Conservation (phyloP, 2,797 vertebrate species). For the Myiothlypis chrysogaster region DNA sequence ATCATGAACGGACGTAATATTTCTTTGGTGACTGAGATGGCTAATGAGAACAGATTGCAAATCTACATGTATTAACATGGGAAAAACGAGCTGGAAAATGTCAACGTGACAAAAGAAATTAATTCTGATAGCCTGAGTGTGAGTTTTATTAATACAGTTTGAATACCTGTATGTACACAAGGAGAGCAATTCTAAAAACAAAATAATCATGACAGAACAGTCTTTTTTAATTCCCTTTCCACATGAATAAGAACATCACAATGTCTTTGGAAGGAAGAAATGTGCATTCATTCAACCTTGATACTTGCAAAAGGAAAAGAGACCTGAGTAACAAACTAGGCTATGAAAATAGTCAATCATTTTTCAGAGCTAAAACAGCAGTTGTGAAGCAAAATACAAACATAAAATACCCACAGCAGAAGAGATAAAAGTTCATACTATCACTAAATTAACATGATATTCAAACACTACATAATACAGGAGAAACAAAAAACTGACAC, state of each 20-base stretch:
- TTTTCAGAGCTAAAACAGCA: conserved; percentile 15
- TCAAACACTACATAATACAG: background rate
- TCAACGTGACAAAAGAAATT: conserved; percentile 14
- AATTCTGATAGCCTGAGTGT: conserved; percentile 24
- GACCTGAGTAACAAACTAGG: background rate
- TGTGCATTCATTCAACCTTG: background rate
- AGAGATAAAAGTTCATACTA: background rate
- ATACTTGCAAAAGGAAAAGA: conserved; percentile 11
- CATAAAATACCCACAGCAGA: background rate
- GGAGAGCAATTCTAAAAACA: background rate
- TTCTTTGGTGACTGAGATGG: conserved; percentile 1
- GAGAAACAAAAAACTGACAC: conserved; percentile 5
- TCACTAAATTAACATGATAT: background rate
- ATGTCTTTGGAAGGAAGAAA: background rate
- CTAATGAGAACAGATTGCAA: conserved; percentile 60
- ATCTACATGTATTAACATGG: background rate
- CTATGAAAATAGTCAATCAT: background rate
- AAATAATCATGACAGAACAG: background rate
- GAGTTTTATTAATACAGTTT: conserved; percentile 30
- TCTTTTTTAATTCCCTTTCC: conserved; percentile 12
- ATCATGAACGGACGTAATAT: background rate
- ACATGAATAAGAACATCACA: background rate
- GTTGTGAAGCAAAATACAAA: conserved; percentile 25
- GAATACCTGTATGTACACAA: background rate
- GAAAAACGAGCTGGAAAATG: conserved; percentile 23